Conservation (phyloP, 2,797 vertebrate species). For the Eupleurogrammus muticus region DNA sequence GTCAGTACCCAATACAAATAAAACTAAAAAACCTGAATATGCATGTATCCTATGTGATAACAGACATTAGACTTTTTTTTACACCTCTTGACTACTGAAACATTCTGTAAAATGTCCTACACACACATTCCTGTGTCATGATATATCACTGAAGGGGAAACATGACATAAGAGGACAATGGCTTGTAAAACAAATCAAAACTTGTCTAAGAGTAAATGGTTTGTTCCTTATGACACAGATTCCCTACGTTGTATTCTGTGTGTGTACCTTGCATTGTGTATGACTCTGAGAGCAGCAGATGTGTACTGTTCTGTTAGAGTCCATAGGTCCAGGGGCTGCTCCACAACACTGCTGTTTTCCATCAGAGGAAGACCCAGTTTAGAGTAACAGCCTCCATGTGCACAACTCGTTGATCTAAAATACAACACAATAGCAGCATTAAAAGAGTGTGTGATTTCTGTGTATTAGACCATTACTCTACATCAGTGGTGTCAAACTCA, state of each 20-base stretch:
- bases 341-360: constrained; percentile 88
- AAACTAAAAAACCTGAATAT: neutral
- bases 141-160: too few relatives aligned
- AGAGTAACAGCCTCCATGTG: constrained; percentile 79
- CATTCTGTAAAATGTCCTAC: neutral
- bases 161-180: too few relatives aligned
- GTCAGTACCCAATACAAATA: constrained; percentile 8
- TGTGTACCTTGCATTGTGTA: constrained; percentile 86
- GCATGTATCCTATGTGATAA: too few relatives aligned
- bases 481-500: too few relatives aligned
- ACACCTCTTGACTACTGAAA: neutral
- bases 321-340: constrained; percentile 91
- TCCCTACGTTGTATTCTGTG: too few relatives aligned
- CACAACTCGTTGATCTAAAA: constrained; percentile 56
- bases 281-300: constrained; percentile 83
- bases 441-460: too few relatives aligned
- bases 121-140: too few relatives aligned
- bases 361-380: constrained; percentile 91
- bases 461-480: too few relatives aligned
- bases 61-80: neutral
- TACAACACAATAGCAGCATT: neutral
- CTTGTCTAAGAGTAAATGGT: too few relatives aligned
- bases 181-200: too few relatives aligned
- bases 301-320: constrained; percentile 84
- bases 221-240: too few relatives aligned